Evolutionary conservation across 2,888 invertebrate species (phyloP), one percentile per base, ranked within the genome.

Genomic region (Stegophylla sp.): DNA sequence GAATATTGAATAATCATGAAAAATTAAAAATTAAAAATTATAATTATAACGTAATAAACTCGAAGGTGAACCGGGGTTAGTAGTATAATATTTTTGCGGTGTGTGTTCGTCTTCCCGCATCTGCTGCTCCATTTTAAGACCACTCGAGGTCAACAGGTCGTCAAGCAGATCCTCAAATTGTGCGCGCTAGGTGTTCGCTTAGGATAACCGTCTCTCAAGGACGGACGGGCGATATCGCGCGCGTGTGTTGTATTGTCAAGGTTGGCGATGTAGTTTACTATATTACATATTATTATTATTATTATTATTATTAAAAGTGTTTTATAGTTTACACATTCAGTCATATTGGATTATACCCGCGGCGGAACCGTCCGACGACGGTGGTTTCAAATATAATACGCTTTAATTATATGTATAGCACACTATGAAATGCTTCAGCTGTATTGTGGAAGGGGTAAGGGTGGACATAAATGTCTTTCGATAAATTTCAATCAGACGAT

Each of bases 91-190:
- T n/a, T n/a, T n/a, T n/a, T 41, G 41, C 15, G 20, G 28, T 45
- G 56, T 13, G 56, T n/a, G 75, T 69, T 61, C 79, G 69, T 67
- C 69, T 79, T 67, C 79, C 45, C 79, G 79, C 79, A 79, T 79
- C 79, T 79, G 67, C 79, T 79, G 79, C 67, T 79, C 79, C 69
- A 79, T 79, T 79, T 76, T 61, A 69, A 79, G 79, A 61, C 34
- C 34, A 5, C 26, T 64, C 79, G 61, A 79, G 79, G 79, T 79
- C 71, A 69, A 45, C 45, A 59, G 67, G 69, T 69, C 61, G 69
- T 34, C 34, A 34, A 34, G 34, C 34, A 34, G 34, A 69, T 69
- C 69, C 48, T 61, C 67, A 51, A 69, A 79, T 64, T 48, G 74
- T 63, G 61, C 28, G 17, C 51, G 53, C 48, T 63, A 63, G 20